Evolutionary conservation across 2,797 vertebrate species (phyloP).

Genomic region (Melanotaenia pygmaea): DNA sequence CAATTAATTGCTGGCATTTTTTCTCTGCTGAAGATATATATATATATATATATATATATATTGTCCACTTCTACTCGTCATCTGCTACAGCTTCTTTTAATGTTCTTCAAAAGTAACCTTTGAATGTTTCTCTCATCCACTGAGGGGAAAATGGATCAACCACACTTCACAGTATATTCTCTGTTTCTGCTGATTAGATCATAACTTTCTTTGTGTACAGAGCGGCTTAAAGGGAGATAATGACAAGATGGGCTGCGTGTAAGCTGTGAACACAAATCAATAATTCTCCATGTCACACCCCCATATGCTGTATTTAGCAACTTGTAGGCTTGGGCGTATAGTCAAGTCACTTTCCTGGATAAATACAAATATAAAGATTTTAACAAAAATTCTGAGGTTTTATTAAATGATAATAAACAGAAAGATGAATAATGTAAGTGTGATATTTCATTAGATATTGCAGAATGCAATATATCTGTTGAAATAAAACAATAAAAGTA

Average conservation of each 20-base stretch:
- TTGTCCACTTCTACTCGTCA: neutral
- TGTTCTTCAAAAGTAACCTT: neutral
- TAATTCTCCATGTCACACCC: constrained; percentile 41
- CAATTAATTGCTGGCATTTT: neutral
- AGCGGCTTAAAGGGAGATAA: constrained; percentile 44
- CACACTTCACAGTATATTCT: constrained; percentile 4
- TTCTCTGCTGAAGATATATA: neutral
- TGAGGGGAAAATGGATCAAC: constrained; percentile 1
- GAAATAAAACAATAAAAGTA: too few relatives aligned
- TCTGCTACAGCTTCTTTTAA: neutral
- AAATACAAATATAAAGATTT: neutral
- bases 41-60: neutral
- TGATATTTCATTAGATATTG: too few relatives aligned
- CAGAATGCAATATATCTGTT: too few relatives aligned
- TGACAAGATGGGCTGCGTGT: constrained; percentile 28
- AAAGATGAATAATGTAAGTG: neutral
- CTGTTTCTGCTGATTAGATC: constrained; percentile 41
- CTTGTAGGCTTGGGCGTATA: neutral
- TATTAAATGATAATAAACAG: neutral
- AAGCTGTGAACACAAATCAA: constrained; percentile 68
- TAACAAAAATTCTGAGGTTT: neutral
- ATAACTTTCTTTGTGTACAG: constrained; percentile 63
- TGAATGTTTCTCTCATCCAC: neutral
- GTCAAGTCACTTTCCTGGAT: neutral
- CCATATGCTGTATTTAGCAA: constrained; percentile 24